Percentiles rank a stretch among this genome's conserved stretches.
Evolutionary conservation across 2,888 invertebrate species (phyloP).

Genomic region (Agrenia bidenticulata): DNA sequence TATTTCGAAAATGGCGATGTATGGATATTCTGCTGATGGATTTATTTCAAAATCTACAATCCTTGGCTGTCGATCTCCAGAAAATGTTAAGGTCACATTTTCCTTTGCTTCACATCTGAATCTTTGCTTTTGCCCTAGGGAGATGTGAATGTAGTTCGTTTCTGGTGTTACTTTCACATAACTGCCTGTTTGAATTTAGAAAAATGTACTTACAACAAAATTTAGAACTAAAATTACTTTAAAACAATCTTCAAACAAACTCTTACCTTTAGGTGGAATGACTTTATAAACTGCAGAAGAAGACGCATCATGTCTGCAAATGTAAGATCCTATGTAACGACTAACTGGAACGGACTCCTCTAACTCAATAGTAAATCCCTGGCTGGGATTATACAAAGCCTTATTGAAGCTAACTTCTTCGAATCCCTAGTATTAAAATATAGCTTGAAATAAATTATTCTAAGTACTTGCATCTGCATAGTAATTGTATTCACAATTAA

Average conservation of each 20-base stretch:
- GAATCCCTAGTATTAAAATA: not conserved
- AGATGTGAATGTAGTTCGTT: conserved; percentile 22
- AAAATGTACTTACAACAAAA: not conserved
- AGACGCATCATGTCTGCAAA: conserved; percentile 23
- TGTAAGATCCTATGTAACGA: conserved; percentile 24
- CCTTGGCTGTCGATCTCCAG: conserved; percentile 43
- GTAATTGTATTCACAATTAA: not conserved
- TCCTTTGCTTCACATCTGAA: conserved; percentile 43
- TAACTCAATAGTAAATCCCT: conserved; percentile 18
- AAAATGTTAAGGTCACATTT: conserved; percentile 41
- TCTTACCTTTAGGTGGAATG: conserved; percentile 32
- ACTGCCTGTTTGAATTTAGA: conserved; percentile 16
- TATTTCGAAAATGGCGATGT: conserved; percentile 35
- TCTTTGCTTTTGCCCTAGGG: conserved; percentile 29
- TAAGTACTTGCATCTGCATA: not conserved
- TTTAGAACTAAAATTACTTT: not conserved
- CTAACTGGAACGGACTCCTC: not conserved
- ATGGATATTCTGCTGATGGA: conserved; percentile 31
- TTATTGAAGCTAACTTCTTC: not conserved
- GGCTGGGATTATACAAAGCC: not conserved
- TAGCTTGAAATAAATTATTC: no score
- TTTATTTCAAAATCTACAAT: conserved; percentile 34
- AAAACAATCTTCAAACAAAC: not conserved
- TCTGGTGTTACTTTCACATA: conserved; percentile 34
- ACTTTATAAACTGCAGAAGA: conserved; percentile 26